Evolutionary conservation across 2,113 vertebrate species (phyloP), one percentile per base, ranked within the genome.

Genomic region (Callipepla squamata): DNA sequence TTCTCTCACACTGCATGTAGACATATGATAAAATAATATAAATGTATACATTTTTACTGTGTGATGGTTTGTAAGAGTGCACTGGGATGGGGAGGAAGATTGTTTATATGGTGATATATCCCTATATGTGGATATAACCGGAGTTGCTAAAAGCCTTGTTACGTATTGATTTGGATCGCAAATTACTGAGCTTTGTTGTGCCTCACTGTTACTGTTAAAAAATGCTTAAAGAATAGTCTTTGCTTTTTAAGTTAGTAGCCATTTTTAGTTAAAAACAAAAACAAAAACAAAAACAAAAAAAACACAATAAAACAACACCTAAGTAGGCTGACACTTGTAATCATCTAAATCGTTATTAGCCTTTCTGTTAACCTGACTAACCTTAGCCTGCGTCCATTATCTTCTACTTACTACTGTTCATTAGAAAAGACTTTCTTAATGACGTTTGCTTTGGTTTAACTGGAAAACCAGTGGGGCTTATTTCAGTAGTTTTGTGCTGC

Each of bases 101-200:
- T 66, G 12, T 70, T 6, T 4, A 0, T 4, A 0, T 6, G 2
- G 2, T 3, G 7, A 6, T 11, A 3, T 13, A n/a, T 20, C 58
- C 2, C 0, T 44, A 1, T 18, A 13, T 32, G 21, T 5, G 58
- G 42, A 21, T 65, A 15, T 21, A 38, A 5, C 30, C 10, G 0
- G 9, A 11, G 28, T 53, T 72, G 0, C 58, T 72, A 0, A 4
- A 16, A 63, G 40, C 11, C 6, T 10, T 42, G 13, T 5, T 25
- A 1, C 23, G 21, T 20, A 7, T 9, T 30, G 61, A 6, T 28
- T 67, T 38, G 53, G 48, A 68, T 55, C 10, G 8, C 11, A 15
- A 12, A 4, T 65, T 57, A 4, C 59, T n/a, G 48, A 19, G n/a
- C 6, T 7, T 32, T 57, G 28, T 9, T 70, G 66, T 38, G 8